Percentiles rank a stretch among this genome's conserved stretches.
Evolutionary conservation across 30 jellyfish, hydroid and myxozoan genomes (phyloP).

Genomic region (Aurelia aurita complex sp. Pacific): DNA sequence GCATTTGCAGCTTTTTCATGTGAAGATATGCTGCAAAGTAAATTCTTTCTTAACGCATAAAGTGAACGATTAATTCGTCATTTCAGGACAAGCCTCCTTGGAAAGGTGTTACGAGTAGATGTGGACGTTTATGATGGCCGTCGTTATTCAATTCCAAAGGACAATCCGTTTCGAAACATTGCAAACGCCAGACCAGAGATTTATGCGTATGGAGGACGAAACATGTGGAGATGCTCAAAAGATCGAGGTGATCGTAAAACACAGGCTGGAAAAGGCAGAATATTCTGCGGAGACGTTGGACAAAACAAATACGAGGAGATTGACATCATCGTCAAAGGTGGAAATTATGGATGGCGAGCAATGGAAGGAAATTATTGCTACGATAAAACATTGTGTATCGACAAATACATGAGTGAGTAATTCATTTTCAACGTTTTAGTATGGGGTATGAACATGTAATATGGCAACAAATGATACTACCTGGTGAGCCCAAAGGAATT

Average conservation of each 20-base stretch:
- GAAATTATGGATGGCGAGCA: conserved; percentile 98
- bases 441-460: no score
- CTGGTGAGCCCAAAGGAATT: no score
- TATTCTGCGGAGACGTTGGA: conserved; percentile 98
- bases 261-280: conserved; percentile 65
- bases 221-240: conserved; percentile 92
- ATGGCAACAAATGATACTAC: no score
- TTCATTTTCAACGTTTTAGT: no score
- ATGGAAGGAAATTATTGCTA: conserved; percentile 82
- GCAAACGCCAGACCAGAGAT: conserved; percentile 75
- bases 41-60: no score
- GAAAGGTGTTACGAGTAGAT: conserved; percentile 88
- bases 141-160: conserved; percentile 76
- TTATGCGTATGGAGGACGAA: conserved; percentile 89
- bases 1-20: no score
- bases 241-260: conserved; percentile 70
- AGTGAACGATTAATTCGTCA: neutral
- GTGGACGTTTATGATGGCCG: conserved; percentile 81
- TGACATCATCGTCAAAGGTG: conserved; percentile 87
- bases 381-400: conserved; percentile 70
- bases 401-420: conserved; percentile 46
- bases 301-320: conserved; percentile 87
- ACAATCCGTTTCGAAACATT: conserved; percentile 71
- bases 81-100: conserved; percentile 76
- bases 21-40: no score